phyloP scores from a whole-genome alignment of 2,797 vertebrate species.

The Acanthis flammea region DNA sequence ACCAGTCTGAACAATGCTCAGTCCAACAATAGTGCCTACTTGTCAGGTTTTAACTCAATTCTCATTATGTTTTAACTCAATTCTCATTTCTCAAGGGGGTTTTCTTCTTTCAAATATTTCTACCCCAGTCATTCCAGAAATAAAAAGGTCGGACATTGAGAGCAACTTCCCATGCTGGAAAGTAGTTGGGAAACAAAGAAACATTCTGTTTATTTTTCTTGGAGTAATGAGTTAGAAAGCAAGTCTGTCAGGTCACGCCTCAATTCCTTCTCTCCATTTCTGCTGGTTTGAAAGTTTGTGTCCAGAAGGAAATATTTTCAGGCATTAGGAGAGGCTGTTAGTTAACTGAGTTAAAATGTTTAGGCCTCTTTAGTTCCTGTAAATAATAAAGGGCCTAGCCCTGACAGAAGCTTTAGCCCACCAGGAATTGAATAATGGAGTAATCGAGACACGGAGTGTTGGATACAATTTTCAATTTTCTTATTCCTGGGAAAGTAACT shows the following conservation, averaged over 20 bases:
- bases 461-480: neutral
- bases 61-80: neutral
- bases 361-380: neutral
- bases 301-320: neutral
- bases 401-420: neutral
- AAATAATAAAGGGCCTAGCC: neutral
- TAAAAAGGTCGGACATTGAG: neutral
- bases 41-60: neutral
- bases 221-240: neutral
- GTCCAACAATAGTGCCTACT: neutral
- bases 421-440: neutral
- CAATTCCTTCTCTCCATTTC: neutral
- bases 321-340: neutral
- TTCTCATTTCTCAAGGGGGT: neutral
- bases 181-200: neutral
- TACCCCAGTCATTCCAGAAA: neutral
- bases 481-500: neutral
- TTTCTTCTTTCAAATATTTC: neutral
- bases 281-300: neutral
- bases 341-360: neutral
- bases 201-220: neutral
- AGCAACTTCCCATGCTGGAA: neutral
- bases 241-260: neutral
- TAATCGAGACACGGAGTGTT: neutral
- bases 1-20: neutral